A percentile compares a stretch with the other conserved stretches of the same genome.
phyloP scores from a whole-genome alignment of 2,888 invertebrate genomes.

The Lasioglossum vierecki region DNA sequence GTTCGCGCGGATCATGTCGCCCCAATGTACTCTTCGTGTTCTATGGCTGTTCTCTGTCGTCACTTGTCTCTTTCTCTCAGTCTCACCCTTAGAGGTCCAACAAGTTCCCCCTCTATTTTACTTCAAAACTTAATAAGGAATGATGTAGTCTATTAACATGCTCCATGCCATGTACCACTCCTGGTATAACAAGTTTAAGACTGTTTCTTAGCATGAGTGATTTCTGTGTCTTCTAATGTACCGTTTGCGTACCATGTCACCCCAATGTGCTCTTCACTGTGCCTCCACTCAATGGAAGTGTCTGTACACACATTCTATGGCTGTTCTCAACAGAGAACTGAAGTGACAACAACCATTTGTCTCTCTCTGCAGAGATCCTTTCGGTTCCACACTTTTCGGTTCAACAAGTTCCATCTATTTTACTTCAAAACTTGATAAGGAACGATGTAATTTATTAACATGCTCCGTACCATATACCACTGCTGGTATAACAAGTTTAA shows the following conservation, averaged over 20 bases:
- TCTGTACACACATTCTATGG: neutral
- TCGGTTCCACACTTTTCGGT: fast-evolving
- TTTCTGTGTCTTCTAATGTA: neutral
- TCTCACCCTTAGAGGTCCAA: neutral
- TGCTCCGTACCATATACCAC: too few species aligned
- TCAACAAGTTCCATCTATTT: neutral
- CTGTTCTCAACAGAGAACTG: neutral
- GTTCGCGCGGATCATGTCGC: too few species aligned
- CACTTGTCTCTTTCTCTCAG: neutral
- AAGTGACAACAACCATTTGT: neutral
- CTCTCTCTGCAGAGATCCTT: neutral
- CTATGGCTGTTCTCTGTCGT: neutral
- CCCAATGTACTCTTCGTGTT: neutral
- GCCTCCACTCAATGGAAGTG: neutral
- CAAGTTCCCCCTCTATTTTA: neutral
- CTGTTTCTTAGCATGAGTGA: neutral
- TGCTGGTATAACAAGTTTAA: too few species aligned
- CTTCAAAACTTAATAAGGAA: neutral
- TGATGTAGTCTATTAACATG: neutral
- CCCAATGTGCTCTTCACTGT: neutral
- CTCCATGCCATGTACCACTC: too few species aligned
- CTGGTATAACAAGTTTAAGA: too few species aligned
- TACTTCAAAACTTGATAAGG: neutral
- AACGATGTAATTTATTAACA: neutral
- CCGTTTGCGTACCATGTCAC: neutral